phyloP scores from a whole-genome alignment of 2,888 invertebrate species.

The Operophtera brumata region DNA sequence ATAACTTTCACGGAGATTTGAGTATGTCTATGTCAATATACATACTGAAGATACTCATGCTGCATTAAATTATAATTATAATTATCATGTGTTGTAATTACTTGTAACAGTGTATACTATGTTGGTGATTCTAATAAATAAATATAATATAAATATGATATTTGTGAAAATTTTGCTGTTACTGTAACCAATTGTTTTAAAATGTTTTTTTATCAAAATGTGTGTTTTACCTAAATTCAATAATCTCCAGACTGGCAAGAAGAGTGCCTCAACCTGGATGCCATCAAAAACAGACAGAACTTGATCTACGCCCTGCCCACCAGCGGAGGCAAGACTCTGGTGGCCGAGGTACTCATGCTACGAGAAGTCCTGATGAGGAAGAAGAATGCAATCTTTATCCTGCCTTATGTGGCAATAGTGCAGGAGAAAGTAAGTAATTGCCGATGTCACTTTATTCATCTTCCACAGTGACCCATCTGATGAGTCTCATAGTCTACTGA shows the following conservation, averaged over 20 bases:
- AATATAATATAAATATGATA: too few relatives aligned
- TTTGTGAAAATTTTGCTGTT: too few relatives aligned
- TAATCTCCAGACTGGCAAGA: slow-evolving; percentile 92
- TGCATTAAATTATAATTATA: too few relatives aligned
- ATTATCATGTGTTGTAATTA: too few relatives aligned
- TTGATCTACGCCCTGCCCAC: slow-evolving; percentile 96
- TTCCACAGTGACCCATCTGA: too few relatives aligned
- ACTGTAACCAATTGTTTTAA: not conserved
- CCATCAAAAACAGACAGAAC: slow-evolving; percentile 86
- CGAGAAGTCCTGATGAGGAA: slow-evolving; percentile 89
- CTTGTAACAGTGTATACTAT: too few relatives aligned
- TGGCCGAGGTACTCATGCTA: slow-evolving; percentile 96
- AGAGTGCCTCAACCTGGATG: slow-evolving; percentile 91
- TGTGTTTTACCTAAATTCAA: not conserved
- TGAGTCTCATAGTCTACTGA: too few relatives aligned
- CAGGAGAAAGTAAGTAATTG: slow-evolving; percentile 91
- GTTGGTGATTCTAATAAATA: too few relatives aligned
- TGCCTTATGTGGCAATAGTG: slow-evolving; percentile 97
- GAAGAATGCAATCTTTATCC: slow-evolving; percentile 91
- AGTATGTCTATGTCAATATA: too few relatives aligned
- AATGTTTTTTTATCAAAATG: not conserved
- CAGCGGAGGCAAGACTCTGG: slow-evolving; percentile 98
- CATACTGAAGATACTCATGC: too few relatives aligned
- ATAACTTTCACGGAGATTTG: too few relatives aligned
- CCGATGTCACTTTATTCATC: too few relatives aligned